Evolutionary conservation across 2,888 invertebrate genomes (phyloP).

Genomic region (Agonopterix arenella): DNA sequence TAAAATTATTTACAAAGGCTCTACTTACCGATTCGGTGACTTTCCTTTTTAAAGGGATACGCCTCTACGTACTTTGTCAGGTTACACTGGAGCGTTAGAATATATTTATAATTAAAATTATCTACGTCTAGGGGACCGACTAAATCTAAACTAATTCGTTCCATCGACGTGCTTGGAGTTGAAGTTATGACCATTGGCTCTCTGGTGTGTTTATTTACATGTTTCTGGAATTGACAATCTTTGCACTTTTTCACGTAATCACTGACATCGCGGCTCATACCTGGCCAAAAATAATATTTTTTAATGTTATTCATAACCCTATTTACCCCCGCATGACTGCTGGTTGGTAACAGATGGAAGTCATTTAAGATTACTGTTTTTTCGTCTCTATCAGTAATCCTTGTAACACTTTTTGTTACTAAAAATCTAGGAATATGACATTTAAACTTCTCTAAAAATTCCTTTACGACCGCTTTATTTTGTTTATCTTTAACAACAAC

Average conservation of each 20-base stretch:
- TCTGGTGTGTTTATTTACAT: background rate
- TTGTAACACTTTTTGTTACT: too few species aligned
- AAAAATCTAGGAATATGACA: background rate
- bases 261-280: slow-evolving; percentile 5
- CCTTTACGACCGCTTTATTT: slow-evolving; percentile 6
- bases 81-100: too few species aligned
- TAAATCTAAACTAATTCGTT: too few species aligned
- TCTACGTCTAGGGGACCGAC: too few species aligned
- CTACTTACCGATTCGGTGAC: slow-evolving; percentile 3
- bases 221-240: slow-evolving; percentile 12
- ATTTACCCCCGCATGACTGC: slow-evolving; percentile 11
- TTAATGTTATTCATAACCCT: slow-evolving; percentile 10
- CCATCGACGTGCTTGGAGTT: too few species aligned
- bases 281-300: too few species aligned
- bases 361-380: slow-evolving; percentile 11
- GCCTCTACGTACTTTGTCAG: slow-evolving; percentile 7
- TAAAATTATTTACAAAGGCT: slow-evolving; percentile 9
- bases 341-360: slow-evolving; percentile 12
- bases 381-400: slow-evolving; percentile 2
- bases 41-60: slow-evolving; percentile 8
- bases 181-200: slow-evolving; percentile 5
- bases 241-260: slow-evolving; percentile 1
- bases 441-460: slow-evolving; percentile 3
- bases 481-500: slow-evolving; percentile 8
- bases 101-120: too few species aligned